Base-by-base conservation (phyloP, 2,888 invertebrate species). In the Empis livida region DNA sequence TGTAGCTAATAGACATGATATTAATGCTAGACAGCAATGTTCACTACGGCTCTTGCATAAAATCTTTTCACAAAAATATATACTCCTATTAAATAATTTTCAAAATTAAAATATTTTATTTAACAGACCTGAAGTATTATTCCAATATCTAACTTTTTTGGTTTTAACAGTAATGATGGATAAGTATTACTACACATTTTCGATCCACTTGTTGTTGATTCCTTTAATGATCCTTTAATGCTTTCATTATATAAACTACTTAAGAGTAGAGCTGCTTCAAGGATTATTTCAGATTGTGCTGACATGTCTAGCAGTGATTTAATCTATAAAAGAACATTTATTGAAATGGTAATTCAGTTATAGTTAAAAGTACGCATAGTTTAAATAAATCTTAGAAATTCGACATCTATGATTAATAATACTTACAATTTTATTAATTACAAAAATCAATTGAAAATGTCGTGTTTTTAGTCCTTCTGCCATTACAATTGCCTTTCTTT, bases 161-260 rank as follows among this genome's bases (percentile, higher is more conserved):
- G 72, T 44, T 83, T 81, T 56, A 82, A 78, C 38, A 84, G 70
- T 44, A 84, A 71, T 47, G 74, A 75, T 0, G 89, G 84, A 59
- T 82, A 86, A 13, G 84, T 82, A 59, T 88, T 88, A 57, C 81
- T 82, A 61, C 83, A 84, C 30, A 84, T 62, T 54, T 67, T 63
- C 31, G 65, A 61, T 46, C 54, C 55, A 16, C 46, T 48, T 5
- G 49, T 49, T 35, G 44, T 41, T 27, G 41, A 23, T 14, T 14
- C 20, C n/a, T 15, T 15, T 20, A 27, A 6, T 20, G 23, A 41
- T 10, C 14, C 8, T 35, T 50, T 48, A 40, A 53, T 48, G 30
- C 47, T 51, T 47, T 50, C 47, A 46, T 54, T 54, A 27, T 50
- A 49, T 30, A 52, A 43, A 30, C 39, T 47, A 37, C 51, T 52